Evolutionary conservation across 2,797 vertebrate genomes (phyloP).

Genomic region (Takifugu ocellatus): DNA sequence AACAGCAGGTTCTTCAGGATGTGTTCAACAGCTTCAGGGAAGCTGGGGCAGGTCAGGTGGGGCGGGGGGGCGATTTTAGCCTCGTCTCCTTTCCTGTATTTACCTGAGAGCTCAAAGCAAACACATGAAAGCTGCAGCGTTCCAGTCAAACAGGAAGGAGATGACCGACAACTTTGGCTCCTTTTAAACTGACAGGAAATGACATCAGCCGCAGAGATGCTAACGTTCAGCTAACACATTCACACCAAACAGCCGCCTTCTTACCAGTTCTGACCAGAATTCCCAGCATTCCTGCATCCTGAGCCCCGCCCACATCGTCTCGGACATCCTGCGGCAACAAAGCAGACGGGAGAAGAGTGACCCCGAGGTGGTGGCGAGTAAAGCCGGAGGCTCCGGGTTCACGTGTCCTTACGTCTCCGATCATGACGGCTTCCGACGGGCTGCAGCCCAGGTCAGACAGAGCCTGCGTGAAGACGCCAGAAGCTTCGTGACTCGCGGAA

Average conservation of each 20-base stretch:
- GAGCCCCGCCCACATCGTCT: slow-evolving; percentile 92
- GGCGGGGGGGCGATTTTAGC: slow-evolving; percentile 83
- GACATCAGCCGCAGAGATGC: not conserved
- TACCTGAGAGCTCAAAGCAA: slow-evolving; percentile 74
- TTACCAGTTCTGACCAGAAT: slow-evolving; percentile 91
- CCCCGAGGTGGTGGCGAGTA: too few species aligned
- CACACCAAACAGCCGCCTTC: slow-evolving; percentile 15
- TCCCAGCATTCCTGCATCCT: slow-evolving; percentile 87
- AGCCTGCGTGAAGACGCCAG: slow-evolving; percentile 66
- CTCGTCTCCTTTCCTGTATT: slow-evolving; percentile 91
- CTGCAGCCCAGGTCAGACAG: slow-evolving; percentile 79
- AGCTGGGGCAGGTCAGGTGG: slow-evolving; percentile 84
- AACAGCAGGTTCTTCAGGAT: slow-evolving; percentile 82
- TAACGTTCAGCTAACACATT: not conserved
- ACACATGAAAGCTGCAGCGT: not conserved
- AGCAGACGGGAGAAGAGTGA: too few species aligned
- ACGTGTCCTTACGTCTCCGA: slow-evolving; percentile 79
- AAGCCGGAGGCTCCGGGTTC: not conserved
- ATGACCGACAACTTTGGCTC: too few species aligned
- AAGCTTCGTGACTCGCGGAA: not conserved
- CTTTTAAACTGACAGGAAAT: too few species aligned
- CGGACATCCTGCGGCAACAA: slow-evolving; percentile 81
- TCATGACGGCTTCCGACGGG: slow-evolving; percentile 88
- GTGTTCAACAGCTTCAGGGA: slow-evolving; percentile 88
- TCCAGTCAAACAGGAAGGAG: too few species aligned